phyloP scores from a whole-genome alignment of 2,888 invertebrate species.

The Cenopis cana region DNA sequence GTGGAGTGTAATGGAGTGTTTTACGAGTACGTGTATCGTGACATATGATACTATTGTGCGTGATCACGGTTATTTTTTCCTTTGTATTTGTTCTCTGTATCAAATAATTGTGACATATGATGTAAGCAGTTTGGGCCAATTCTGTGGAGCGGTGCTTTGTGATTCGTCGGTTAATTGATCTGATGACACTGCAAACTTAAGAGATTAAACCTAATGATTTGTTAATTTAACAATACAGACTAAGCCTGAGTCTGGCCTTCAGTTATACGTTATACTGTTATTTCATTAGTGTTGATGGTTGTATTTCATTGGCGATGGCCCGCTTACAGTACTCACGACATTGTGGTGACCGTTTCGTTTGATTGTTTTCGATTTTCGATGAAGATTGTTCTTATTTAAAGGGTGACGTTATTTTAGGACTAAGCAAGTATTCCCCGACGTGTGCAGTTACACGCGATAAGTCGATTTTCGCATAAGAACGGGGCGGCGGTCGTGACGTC shows the following conservation, averaged over 20 bases:
- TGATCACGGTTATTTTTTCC: too few species aligned
- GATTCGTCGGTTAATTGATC: slow-evolving; percentile 34
- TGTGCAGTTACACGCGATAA: slow-evolving; percentile 45
- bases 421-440: slow-evolving; percentile 4
- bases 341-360: not conserved
- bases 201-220: slow-evolving; percentile 36
- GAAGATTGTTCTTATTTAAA: slow-evolving; percentile 30
- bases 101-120: slow-evolving; percentile 10
- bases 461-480: slow-evolving; percentile 45
- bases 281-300: slow-evolving; percentile 39
- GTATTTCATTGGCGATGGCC: slow-evolving; percentile 23
- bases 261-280: slow-evolving; percentile 29
- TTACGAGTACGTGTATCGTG: slow-evolving; percentile 8
- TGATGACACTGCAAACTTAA: slow-evolving; percentile 28
- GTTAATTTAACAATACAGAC: slow-evolving; percentile 30
- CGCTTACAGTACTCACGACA: slow-evolving; percentile 18
- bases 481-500: slow-evolving; percentile 46
- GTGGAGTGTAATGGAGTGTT: slow-evolving; percentile 9
- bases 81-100: too few species aligned
- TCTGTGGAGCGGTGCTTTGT: slow-evolving; percentile 28
- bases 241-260: slow-evolving; percentile 35
- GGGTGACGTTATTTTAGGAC: slow-evolving; percentile 24
- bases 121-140: slow-evolving; percentile 32
- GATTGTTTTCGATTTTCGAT: too few species aligned
- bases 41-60: too few species aligned